Evolutionary conservation across 35 echinoderm and acorn worm genomes (phyloP).

Genomic region (Holothuria glaberrima): DNA sequence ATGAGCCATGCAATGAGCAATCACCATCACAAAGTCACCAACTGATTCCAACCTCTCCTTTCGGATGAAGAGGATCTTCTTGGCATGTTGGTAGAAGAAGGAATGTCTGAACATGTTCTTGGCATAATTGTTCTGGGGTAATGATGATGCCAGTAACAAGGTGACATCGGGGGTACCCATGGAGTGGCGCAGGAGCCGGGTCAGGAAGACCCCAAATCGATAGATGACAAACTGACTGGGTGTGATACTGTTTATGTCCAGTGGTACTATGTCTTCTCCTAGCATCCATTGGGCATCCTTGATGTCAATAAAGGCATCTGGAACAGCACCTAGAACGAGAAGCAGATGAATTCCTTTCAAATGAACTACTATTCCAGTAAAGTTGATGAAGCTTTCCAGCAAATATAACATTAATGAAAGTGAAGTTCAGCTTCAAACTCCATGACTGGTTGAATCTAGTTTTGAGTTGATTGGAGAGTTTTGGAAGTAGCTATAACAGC

Average conservation of each 20-base stretch:
- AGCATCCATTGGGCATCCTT: conserved; percentile 98
- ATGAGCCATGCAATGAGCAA: conserved; percentile 92
- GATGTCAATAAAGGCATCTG: conserved; percentile 92
- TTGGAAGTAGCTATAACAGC: no score
- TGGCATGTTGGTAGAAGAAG: conserved; percentile 98
- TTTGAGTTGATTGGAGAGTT: no score
- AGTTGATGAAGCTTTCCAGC: no score
- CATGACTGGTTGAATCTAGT: no score
- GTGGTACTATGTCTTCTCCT: conserved; percentile 68
- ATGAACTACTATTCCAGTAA: no score
- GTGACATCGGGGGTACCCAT: conserved; percentile 85
- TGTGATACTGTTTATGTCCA: conserved; percentile 98
- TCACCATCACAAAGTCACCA: conserved; percentile 94
- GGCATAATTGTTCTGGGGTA: conserved; percentile 91
- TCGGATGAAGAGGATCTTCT: conserved; percentile 87
- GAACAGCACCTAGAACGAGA: conserved; percentile 67
- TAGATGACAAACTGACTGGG: conserved; percentile 97
- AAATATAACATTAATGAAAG: no score
- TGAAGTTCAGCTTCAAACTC: no score
- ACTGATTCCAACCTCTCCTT: conserved; percentile 94
- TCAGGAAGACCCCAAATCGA: conserved; percentile 94
- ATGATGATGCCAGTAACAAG: conserved; percentile 74
- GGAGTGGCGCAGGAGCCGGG: conserved; percentile 70
- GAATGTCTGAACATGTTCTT: conserved; percentile 97
- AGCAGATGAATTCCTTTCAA: background rate